Evolutionary conservation across 2,113 vertebrate genomes (phyloP).

Genomic region (Uropsilus gracilis): DNA sequence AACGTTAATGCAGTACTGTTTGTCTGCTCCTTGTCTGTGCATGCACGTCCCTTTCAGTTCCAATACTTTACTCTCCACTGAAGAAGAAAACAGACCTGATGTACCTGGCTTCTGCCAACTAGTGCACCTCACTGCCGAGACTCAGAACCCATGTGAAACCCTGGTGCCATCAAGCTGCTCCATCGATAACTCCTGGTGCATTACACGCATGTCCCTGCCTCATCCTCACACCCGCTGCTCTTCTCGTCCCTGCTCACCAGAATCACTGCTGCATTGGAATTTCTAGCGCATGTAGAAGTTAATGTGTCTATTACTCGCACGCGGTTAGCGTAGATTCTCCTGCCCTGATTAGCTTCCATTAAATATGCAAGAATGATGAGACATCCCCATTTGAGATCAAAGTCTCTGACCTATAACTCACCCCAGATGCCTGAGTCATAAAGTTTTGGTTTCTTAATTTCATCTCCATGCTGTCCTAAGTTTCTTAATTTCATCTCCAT

Average conservation of each 20-base stretch:
- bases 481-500: background rate
- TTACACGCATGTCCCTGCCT: background rate
- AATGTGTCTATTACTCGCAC: background rate
- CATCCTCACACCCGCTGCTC: background rate
- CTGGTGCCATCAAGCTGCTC: background rate
- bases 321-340: background rate
- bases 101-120: background rate
- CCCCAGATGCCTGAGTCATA: background rate
- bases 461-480: background rate
- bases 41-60: background rate
- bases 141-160: background rate
- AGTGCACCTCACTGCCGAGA: background rate
- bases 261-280: conserved; percentile 1
- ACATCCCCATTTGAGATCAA: background rate
- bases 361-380: background rate
- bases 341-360: background rate
- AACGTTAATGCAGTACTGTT: background rate
- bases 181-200: background rate
- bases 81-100: background rate
- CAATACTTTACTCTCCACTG: background rate
- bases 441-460: background rate
- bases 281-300: background rate
- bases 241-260: background rate
- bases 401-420: background rate
- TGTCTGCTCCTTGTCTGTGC: background rate